A percentile compares a stretch with the other conserved stretches of the same genome.
Evolutionary conservation across 2,888 invertebrate species (phyloP).

Genomic region (Chelonus formosanus): DNA sequence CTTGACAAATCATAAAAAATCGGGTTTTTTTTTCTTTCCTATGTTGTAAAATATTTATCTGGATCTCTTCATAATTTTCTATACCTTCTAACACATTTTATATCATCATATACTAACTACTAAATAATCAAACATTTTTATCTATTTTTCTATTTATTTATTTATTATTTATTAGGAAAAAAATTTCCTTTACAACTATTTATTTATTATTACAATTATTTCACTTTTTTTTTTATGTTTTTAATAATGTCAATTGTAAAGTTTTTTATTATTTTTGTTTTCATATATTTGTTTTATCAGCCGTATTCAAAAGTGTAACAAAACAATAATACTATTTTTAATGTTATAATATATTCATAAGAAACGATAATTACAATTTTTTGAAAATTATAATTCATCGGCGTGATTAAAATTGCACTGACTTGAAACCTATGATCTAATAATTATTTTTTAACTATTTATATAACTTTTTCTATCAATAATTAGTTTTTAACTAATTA

Average conservation of each 20-base stretch:
- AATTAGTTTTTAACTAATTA: too few relatives aligned
- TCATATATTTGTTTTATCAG: neutral
- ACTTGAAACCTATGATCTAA: neutral
- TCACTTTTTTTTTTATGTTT: neutral
- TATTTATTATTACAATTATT: neutral
- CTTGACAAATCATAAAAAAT: conserved; percentile 12
- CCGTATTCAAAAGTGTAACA: too few relatives aligned
- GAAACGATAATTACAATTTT: too few relatives aligned
- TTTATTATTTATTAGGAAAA: conserved; percentile 19
- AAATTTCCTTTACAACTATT: conserved; percentile 14
- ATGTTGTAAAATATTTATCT: conserved; percentile 5
- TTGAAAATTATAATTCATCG: too few relatives aligned
- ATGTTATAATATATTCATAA: too few relatives aligned
- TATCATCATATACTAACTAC: too few relatives aligned
- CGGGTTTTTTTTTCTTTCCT: conserved; percentile 27
- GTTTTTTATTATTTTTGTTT: conserved; percentile 14
- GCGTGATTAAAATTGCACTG: conserved; percentile 3
- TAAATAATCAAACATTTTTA: neutral
- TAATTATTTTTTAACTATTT: neutral
- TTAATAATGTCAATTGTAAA: conserved; percentile 22
- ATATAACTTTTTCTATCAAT: too few relatives aligned
- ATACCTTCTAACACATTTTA: too few relatives aligned
- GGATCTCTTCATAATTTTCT: neutral
- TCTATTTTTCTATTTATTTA: conserved; percentile 23
- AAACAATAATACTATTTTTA: too few relatives aligned